Evolutionary conservation across 2,797 vertebrate species (phyloP).

Genomic region (Alosa sapidissima): DNA sequence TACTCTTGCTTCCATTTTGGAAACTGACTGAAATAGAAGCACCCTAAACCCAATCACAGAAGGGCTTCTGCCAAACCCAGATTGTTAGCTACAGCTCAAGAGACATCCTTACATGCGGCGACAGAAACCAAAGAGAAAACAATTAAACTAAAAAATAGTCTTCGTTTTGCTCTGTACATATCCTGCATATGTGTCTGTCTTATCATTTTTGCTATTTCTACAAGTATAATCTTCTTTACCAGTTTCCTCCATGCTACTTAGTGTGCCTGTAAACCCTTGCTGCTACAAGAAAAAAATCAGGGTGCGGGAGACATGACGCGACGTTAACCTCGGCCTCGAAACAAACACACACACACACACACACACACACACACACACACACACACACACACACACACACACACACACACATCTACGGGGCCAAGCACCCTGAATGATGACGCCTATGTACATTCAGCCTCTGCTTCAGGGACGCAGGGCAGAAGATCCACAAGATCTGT

Average conservation of each 20-base stretch:
- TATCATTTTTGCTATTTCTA: neutral
- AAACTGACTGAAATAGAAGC: slow-evolving; percentile 72
- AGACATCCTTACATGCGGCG: slow-evolving; percentile 1
- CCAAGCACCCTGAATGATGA: neutral
- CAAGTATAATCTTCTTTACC: neutral
- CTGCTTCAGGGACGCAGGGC: neutral
- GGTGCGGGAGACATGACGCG: neutral
- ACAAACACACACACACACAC: neutral
- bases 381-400: neutral
- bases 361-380: neutral
- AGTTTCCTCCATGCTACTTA: neutral
- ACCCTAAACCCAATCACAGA: slow-evolving; percentile 64
- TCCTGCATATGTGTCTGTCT: neutral
- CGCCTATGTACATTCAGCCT: slow-evolving; percentile 23
- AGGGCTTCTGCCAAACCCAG: neutral
- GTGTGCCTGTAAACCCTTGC: slow-evolving; percentile 5
- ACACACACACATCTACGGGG: neutral
- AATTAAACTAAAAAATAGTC: neutral
- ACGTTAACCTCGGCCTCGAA: neutral
- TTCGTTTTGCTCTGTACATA: neutral
- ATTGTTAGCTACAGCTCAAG: neutral
- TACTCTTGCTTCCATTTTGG: slow-evolving; percentile 25
- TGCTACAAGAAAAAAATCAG: neutral
- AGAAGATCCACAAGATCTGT: slow-evolving; percentile 18
- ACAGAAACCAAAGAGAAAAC: neutral